Evolutionary conservation across 2,797 vertebrate species (phyloP).

Genomic region (Podarcis lilfordi): DNA sequence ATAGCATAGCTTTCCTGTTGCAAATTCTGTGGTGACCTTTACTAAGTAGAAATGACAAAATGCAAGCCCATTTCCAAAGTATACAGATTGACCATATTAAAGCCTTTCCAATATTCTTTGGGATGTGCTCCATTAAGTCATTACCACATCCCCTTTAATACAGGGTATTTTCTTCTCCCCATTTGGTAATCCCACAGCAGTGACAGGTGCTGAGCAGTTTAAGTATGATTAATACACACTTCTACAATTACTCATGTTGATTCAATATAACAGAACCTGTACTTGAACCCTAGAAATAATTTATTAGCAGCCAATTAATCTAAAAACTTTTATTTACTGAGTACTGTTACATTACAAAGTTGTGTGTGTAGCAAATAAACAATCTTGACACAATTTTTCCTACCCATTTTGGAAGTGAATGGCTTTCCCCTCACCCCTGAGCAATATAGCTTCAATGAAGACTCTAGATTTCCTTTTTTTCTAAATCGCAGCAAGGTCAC

Average conservation of each 20-base stretch:
- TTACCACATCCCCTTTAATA: slow-evolving; percentile 4
- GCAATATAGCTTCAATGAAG: not conserved
- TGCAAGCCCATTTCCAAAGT: not conserved
- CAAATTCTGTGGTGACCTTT: not conserved
- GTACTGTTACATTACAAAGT: not conserved
- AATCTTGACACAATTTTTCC: not conserved
- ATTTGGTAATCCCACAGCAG: slow-evolving; percentile 6
- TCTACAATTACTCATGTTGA: slow-evolving; percentile 3
- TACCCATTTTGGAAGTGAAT: not conserved
- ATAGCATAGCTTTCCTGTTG: not conserved
- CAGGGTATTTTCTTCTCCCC: not conserved
- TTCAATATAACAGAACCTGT: not conserved
- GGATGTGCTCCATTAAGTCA: slow-evolving; percentile 14
- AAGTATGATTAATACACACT: slow-evolving; percentile 18
- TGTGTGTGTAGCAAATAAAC: not conserved
- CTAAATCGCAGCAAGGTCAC: not conserved
- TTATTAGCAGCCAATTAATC: slow-evolving; percentile 11
- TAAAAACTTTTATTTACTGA: slow-evolving; percentile 7
- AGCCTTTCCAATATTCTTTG: not conserved
- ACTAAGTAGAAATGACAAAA: not conserved
- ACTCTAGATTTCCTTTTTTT: not conserved
- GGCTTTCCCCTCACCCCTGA: not conserved
- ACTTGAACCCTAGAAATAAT: slow-evolving; percentile 11
- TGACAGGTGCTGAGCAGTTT: slow-evolving; percentile 20
- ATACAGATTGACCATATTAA: not conserved